Evolutionary conservation across 1,140 invertebrate species (phyloP), one percentile per base, ranked within the genome.

Genomic region (Plutomurus gul): DNA sequence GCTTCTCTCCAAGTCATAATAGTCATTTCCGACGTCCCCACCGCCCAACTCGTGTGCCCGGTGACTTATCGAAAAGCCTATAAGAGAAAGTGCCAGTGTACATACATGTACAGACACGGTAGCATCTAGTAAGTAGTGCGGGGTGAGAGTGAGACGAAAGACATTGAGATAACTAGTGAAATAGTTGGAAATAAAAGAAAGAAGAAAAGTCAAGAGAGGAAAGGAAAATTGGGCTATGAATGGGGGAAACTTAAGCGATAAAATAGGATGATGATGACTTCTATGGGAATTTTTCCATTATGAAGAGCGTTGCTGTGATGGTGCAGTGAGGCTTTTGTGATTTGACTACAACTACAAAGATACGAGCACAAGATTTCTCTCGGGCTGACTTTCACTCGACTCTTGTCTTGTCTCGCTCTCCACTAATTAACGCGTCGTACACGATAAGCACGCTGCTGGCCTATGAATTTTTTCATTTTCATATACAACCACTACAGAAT

Each of bases 191-290:
- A 65, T 65, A 65, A 65, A 65, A 65, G 30, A 27, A 56, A 30
- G 56, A 65, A 30, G 56, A 65, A 65, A 65, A 65, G 56, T 65
- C 56, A 65, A 65, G 56, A 65, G 56, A 65, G 56, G 36, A 65
- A 65, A 65, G 36, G 56, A 65, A 65, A 65, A 65, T 65, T 65
- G 56, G 56, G 56, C 56, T 65, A 65, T 65, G 56, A 73, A 73
- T 73, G 37, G 71, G 37, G 43, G 71, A 73, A 73, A 73, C 37
- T 73, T 73, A 43, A 73, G 43, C 71, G 22, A 73, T 73, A 73
- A 73, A 73, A 47, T 73, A 73, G 71, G 37, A 73, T 73, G 71
- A 73, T 73, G 71, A 73, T 47, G 71, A 73, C 71, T 73, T 73
- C 37, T 73, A 73, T 73, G 71, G 43, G 71, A 73, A 73, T 73